Conservation (phyloP, 1,140 invertebrate species). For the Aricia agestis region DNA sequence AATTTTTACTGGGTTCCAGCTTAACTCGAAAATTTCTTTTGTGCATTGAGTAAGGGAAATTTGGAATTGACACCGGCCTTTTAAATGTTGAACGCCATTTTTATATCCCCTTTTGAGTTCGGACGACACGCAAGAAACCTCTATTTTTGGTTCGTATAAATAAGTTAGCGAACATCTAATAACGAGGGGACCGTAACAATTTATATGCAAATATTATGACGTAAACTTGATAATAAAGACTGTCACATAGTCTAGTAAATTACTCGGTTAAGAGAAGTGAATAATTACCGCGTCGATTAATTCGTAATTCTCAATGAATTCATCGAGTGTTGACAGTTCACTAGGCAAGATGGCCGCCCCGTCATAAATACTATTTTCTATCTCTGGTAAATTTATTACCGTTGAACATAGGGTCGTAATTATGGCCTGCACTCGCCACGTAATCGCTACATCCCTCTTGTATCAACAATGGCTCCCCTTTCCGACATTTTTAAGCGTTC, state of each 20-base stretch:
- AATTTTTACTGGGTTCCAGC: constrained; percentile 34
- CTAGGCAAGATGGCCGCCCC: not conserved
- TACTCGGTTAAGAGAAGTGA: not conserved
- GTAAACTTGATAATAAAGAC: not conserved
- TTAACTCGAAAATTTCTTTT: constrained; percentile 34
- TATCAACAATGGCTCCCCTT: constrained; percentile 25
- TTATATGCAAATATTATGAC: constrained; percentile 1
- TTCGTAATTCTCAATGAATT: not conserved
- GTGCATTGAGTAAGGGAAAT: constrained; percentile 34
- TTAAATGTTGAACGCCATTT: not conserved
- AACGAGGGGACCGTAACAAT: not conserved
- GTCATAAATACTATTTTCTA: constrained; percentile 13
- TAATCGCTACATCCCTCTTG: constrained; percentile 27
- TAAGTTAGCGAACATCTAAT: too few relatives aligned
- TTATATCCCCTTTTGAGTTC: too few relatives aligned
- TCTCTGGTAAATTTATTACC: constrained; percentile 16
- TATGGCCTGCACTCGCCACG: constrained; percentile 24
- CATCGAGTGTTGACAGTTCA: not conserved
- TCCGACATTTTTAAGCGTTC: constrained; percentile 24
- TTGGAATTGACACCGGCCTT: constrained; percentile 31
- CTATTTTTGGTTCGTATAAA: too few relatives aligned
- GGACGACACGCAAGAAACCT: too few relatives aligned
- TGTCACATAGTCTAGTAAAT: not conserved
- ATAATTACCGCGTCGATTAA: not conserved
- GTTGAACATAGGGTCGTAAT: constrained; percentile 23